Evolutionary conservation across 2,797 vertebrate genomes (phyloP).

Genomic region (Acanthurus lineatus): DNA sequence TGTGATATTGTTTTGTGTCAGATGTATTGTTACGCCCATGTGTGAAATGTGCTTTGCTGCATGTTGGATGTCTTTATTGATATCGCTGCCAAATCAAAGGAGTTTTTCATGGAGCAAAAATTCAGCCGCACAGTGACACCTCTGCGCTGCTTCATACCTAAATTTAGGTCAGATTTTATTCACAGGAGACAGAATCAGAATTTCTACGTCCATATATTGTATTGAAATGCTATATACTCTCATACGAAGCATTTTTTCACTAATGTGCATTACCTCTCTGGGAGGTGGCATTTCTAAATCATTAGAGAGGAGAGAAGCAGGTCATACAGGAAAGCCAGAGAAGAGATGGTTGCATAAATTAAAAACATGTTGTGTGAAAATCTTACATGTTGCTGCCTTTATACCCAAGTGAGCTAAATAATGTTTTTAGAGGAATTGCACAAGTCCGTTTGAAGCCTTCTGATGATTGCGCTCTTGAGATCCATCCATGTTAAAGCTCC

Average conservation of each 20-base stretch:
- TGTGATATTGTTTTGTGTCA: constrained; percentile 64
- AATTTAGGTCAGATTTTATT: constrained; percentile 60
- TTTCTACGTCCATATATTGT: constrained; percentile 27
- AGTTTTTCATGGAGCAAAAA: constrained; percentile 45
- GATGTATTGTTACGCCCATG: constrained; percentile 53
- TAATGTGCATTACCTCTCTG: not conserved
- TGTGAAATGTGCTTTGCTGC: constrained; percentile 64
- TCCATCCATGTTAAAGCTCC: constrained; percentile 12
- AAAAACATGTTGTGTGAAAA: constrained; percentile 42
- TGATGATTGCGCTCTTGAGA: constrained; percentile 17
- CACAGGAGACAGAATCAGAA: constrained; percentile 17
- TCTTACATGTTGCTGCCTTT: constrained; percentile 26
- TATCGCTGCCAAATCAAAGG: constrained; percentile 63
- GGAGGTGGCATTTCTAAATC: constrained; percentile 40
- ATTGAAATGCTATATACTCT: constrained; percentile 5
- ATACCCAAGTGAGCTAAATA: constrained; percentile 28
- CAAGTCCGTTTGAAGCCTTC: constrained; percentile 26
- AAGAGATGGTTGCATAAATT: constrained; percentile 45
- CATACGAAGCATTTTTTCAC: not conserved
- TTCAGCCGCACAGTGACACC: constrained; percentile 20
- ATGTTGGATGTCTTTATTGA: constrained; percentile 58
- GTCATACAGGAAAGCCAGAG: constrained; percentile 29
- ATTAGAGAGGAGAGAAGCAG: constrained; percentile 38
- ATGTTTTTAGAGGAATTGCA: constrained; percentile 11
- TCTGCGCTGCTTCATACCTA: constrained; percentile 30